Conservation (phyloP, 2,113 vertebrate species). For the Probosciger aterrimus region DNA sequence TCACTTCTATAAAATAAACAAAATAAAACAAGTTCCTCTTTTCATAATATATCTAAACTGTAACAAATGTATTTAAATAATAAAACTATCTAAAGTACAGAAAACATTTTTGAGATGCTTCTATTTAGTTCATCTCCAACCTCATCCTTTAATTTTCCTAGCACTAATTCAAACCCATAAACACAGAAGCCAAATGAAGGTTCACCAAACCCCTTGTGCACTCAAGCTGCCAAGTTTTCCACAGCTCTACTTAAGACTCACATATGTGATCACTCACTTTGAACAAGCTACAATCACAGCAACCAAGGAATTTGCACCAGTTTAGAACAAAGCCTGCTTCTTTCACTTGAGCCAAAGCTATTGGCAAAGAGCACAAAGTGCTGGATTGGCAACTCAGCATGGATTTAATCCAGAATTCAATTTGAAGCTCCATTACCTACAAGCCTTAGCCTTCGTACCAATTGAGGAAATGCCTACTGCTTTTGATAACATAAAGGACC, state of each 20-base stretch:
- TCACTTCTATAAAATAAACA: not conserved
- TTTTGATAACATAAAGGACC: slow-evolving; percentile 64
- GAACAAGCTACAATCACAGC: slow-evolving; percentile 67
- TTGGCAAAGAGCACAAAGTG: slow-evolving; percentile 48
- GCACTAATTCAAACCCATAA: slow-evolving; percentile 47
- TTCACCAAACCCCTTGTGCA: slow-evolving; percentile 64
- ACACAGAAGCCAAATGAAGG: slow-evolving; percentile 54
- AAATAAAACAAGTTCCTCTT: not conserved
- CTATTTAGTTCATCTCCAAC: not conserved
- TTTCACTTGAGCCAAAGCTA: slow-evolving; percentile 52
- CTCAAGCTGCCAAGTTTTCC: slow-evolving; percentile 65
- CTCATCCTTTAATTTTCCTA: slow-evolving; percentile 52
- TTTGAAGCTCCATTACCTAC: slow-evolving; percentile 75
- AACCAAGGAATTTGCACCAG: slow-evolving; percentile 67
- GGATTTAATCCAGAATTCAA: slow-evolving; percentile 72
- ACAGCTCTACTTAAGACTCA: slow-evolving; percentile 62
- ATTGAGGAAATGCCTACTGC: slow-evolving; percentile 63
- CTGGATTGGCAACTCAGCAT: slow-evolving; percentile 48
- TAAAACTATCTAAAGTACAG: not conserved
- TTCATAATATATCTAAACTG: not conserved
- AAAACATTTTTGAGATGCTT: not conserved
- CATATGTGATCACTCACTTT: slow-evolving; percentile 59
- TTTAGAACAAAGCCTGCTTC: slow-evolving; percentile 66
- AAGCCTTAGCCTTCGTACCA: slow-evolving; percentile 63
- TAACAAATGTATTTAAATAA: not conserved